A percentile compares a stretch with the other conserved stretches of the same genome.
These are phyloP conservation scores for Salvelinus fontinalis DNA, from an alignment of 2,113 vertebrate species.

Conservation along the genomic window DNA sequence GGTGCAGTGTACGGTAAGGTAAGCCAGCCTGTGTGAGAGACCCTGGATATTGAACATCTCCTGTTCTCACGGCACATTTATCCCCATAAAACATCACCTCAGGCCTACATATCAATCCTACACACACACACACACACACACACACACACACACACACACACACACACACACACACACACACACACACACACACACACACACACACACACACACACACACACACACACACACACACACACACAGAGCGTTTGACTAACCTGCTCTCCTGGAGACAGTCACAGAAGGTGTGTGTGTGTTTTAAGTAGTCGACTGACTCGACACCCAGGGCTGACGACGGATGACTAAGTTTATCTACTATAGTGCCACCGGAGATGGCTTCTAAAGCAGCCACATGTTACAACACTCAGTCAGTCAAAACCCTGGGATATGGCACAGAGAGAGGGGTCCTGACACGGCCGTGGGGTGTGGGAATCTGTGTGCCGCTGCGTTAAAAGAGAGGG, in stretches of 20 bases:
- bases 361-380: background rate
- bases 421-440: background rate
- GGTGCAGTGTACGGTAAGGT: slow-evolving; percentile 19
- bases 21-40: slow-evolving; percentile 5
- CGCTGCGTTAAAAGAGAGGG: too few relatives aligned
- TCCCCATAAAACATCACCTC: slow-evolving; percentile 15
- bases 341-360: background rate
- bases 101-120: slow-evolving; percentile 13
- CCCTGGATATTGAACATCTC: background rate
- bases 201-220: slow-evolving; percentile 9
- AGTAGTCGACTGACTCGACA: background rate
- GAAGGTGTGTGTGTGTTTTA: background rate
- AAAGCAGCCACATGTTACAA: background rate
- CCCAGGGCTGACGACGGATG: background rate
- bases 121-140: slow-evolving; percentile 21
- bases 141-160: slow-evolving; percentile 6
- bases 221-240: slow-evolving; percentile 19
- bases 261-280: background rate
- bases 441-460: background rate
- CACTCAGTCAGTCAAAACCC: background rate
- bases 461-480: background rate
- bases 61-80: slow-evolving; percentile 10
- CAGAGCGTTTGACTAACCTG: slow-evolving; percentile 29
- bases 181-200: slow-evolving; percentile 17
- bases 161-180: slow-evolving; percentile 11